A percentile compares a stretch with the other conserved stretches of the same genome.
Evolutionary conservation across 2,888 invertebrate genomes (phyloP).

Genomic region (Mesodorylaimus sp.): DNA sequence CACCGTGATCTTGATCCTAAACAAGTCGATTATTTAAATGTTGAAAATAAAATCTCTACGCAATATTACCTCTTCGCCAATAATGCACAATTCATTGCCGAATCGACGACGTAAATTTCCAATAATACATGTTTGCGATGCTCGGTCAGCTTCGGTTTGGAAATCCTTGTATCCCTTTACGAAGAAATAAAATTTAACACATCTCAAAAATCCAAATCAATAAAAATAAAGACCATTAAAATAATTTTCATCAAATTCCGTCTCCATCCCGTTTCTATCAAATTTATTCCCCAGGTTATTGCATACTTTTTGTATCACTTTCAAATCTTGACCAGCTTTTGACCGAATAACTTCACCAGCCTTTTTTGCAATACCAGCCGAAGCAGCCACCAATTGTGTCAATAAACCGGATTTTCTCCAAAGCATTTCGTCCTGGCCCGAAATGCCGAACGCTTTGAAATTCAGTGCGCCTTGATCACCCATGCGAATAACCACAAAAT

Average conservation of each 20-base stretch:
- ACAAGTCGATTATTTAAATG: too few relatives aligned
- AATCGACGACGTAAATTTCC: conserved; percentile 64
- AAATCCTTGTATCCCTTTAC: conserved; percentile 80
- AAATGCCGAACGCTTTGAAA: too few relatives aligned
- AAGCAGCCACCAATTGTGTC: conserved; percentile 34
- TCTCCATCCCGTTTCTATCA: not conserved
- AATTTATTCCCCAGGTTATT: not conserved
- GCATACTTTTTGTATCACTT: conserved; percentile 1
- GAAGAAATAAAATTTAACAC: conserved; percentile 25
- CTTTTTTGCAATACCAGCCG: conserved; percentile 33
- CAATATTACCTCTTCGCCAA: conserved; percentile 52
- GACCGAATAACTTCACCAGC: conserved; percentile 32
- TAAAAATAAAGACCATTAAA: not conserved
- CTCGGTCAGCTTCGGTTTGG: conserved; percentile 92
- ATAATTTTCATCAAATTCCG: not conserved
- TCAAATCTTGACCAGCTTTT: not conserved
- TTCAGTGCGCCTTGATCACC: too few relatives aligned
- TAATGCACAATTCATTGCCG: conserved; percentile 63
- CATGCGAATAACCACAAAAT: too few relatives aligned
- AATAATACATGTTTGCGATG: conserved; percentile 78
- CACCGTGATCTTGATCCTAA: too few relatives aligned
- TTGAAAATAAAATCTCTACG: not conserved
- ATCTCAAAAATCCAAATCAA: not conserved
- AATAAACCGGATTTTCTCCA: conserved; percentile 22
- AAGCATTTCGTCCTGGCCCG: too few relatives aligned